A percentile compares a stretch with the other conserved stretches of the same genome.
Evolutionary conservation across 2,888 invertebrate genomes (phyloP).

Genomic region (Odiellus spinosus): DNA sequence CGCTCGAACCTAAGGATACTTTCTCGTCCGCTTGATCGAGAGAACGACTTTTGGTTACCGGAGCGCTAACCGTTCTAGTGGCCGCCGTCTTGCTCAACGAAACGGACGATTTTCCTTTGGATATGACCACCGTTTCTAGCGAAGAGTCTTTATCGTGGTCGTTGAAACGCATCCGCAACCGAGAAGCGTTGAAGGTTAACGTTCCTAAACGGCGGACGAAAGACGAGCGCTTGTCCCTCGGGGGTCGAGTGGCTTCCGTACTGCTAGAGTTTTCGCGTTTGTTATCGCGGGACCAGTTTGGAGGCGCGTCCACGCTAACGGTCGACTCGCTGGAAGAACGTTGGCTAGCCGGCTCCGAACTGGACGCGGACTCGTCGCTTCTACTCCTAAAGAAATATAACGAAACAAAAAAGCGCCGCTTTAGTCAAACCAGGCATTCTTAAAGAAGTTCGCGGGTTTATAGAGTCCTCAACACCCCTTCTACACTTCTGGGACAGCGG

Average conservation of each 20-base stretch:
- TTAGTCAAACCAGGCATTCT: too few relatives aligned
- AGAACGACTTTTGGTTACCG: not conserved
- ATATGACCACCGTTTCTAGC: not conserved
- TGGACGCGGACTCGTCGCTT: constrained; percentile 13
- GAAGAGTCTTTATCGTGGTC: constrained; percentile 2
- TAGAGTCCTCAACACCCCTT: too few relatives aligned
- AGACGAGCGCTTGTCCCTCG: not conserved
- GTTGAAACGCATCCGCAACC: constrained; percentile 10
- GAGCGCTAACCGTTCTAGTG: not conserved
- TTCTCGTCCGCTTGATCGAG: not conserved
- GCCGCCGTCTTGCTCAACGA: not conserved
- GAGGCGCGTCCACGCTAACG: not conserved
- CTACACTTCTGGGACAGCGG: too few relatives aligned
- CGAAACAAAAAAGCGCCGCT: too few relatives aligned
- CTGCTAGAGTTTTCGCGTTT: not conserved
- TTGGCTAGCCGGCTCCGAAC: constrained; percentile 11
- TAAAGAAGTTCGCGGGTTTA: too few relatives aligned
- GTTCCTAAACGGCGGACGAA: constrained; percentile 13
- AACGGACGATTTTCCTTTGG: not conserved
- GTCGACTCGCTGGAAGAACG: constrained; percentile 9
- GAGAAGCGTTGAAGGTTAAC: constrained; percentile 13
- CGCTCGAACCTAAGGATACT: not conserved
- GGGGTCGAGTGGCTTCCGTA: not conserved
- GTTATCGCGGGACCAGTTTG: not conserved
- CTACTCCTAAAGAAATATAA: constrained; percentile 8